Conservation (phyloP, 2,888 invertebrate genomes). For the Tetramorium bicarinatum region DNA sequence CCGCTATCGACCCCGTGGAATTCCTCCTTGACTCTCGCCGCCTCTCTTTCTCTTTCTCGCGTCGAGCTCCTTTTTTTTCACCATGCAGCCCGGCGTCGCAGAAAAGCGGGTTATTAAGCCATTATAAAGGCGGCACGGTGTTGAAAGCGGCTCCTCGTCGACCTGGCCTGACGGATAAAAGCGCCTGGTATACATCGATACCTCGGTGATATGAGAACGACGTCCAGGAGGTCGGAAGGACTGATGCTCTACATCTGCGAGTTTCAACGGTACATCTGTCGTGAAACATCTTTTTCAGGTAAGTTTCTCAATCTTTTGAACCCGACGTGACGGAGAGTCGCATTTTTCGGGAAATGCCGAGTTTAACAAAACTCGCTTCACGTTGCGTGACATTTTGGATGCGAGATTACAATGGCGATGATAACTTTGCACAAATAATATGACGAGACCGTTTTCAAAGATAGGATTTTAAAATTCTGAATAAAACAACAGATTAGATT, state of each 20-base stretch:
- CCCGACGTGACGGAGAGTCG: background rate
- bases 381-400: background rate
- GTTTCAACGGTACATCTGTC: conserved; percentile 15
- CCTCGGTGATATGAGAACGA: conserved; percentile 23
- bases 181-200: conserved; percentile 44
- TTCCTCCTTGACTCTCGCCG: conserved; percentile 23
- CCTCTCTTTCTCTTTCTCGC: background rate
- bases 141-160: conserved; percentile 51
- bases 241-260: background rate
- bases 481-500: background rate
- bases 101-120: conserved; percentile 55
- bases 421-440: background rate
- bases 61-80: conserved; percentile 10
- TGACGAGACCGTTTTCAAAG: background rate
- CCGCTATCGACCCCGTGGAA: conserved; percentile 47
- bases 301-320: background rate
- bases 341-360: background rate
- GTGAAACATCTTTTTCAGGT: background rate
- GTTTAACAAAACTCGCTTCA: background rate
- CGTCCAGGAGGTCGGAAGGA: conserved; percentile 2
- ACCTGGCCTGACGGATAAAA: conserved; percentile 32
- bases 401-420: background rate
- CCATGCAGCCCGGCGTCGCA: conserved; percentile 33
- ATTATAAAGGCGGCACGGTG: conserved; percentile 53
- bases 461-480: background rate